Base-by-base conservation (phyloP, 2,888 invertebrate species). In the Hypercompe scribonia region DNA sequence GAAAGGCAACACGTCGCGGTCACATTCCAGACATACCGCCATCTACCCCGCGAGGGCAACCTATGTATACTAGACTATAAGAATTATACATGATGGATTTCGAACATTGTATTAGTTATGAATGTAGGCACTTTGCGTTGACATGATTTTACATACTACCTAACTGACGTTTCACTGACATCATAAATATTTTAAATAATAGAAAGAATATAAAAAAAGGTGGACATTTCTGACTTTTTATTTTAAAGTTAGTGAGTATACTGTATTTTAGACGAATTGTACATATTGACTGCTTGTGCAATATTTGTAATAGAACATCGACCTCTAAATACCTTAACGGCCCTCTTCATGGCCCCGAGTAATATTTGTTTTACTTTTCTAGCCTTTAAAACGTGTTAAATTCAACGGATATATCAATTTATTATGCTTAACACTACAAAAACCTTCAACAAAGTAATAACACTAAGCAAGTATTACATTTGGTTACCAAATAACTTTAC, bases 21-120 rank as follows among this genome's bases (percentile, higher is more conserved):
- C 88, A 84, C 91, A 92, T 92, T 90, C 92, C 91, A 73, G 79
- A 71, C 79, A 84, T 85, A 82, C 81, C 81, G 58, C 70, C 77
- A 79, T 76, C 80, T 80, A 82, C 80, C 65, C 72, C 75, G 71
- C 71, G 70, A 58, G 75, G 77, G 76, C 78, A 80, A 79, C 72
- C 65, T 67, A 68, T 54, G n/a, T n/a, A 64, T 46, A 50, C n/a
- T 21, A 21, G 28, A 72, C 18, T 68, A 39, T 39, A 63, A 24
- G 42, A 28, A 36, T 46, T 64, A 68, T n/a, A 33, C 18, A 24
- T 31, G 64, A 68, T 31, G 65, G 36, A 28, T 63, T 31, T 33
- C 36, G 50, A 58, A 5, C n/a, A 28, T 28, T 58, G 5, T 31
- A 18, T 18, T 7, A 7, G 3, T 31, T 61, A 61, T 31, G 31